Base-by-base conservation (phyloP, 2,113 vertebrate genomes). In the Cyprinus carpio region DNA sequence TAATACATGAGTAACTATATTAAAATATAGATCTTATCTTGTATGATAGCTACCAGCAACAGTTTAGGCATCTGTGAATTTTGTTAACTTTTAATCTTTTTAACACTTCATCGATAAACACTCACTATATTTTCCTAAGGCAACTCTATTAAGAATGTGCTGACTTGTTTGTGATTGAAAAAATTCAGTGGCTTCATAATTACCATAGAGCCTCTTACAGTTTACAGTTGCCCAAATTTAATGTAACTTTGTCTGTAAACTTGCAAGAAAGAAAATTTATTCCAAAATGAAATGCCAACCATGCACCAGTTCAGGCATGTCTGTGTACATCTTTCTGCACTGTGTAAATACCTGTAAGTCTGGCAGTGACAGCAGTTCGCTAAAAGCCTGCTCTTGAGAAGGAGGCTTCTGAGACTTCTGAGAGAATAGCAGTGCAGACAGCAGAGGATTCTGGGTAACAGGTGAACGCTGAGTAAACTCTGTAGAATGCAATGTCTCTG, bases 381-480 rank as follows among this genome's bases (percentile, higher is more conserved):
- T 62, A 6, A 74, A 62, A 43, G 69, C 40, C 46, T 86, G 79
- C 58, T 82, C 79, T 65, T 76, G 37, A 43, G 46, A 29, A 27
- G 29, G 12, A 10, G 16, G 37, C 31, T 86, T 76, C 43, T 83
- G 67, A 72, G 81, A 37, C 49, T 86, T 86, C 23, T 49, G 37
- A 15, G 85, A 65, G 8, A 86, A 86, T 8, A 88, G 84, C 75
- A 88, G 75, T 1, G 84, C 75, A 54, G 87, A 75, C 37, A 88
- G 75, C 65, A 88, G 56, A 20, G 87, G 87, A 72, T 88, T 88
- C 87, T 88, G 84, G 80, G 84, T 83, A 79, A 88, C 40, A 12
- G 87, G 87, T 74, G 87, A 83, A 51, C 6, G 40, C 81, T 69
- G 84, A 54, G 31, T 64, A 29, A 40, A 78, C 29, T 67, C 10